Base-by-base conservation (phyloP, 2,888 invertebrate species). In the Drepana falcataria region DNA sequence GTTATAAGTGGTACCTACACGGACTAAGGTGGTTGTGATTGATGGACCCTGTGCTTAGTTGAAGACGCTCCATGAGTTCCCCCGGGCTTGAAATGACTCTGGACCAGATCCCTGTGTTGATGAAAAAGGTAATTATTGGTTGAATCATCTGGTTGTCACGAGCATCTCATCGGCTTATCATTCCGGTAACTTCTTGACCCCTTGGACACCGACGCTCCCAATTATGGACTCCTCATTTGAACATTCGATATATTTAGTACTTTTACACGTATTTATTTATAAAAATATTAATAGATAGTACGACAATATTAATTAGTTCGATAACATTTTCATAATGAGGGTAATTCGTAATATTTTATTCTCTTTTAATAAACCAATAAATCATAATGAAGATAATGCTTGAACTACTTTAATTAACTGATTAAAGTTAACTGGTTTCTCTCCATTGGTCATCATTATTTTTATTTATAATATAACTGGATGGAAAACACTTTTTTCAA, bases 61-160 rank as follows among this genome's bases (percentile, higher is more conserved):
- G 55, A 60, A 68, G 71, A 68, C 69, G 57, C 63, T 74, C 65
- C 63, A 87, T 84, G 82, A 85, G 81, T 76, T 85, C 88, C 61
- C 80, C 84, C 9, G 81, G 83, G 68, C 66, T 85, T 61, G 84
- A 87, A 68, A 85, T 90, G 86, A 87, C 90, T 59, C 71, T 89
- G 78, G 89, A 89, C 60, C 85, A 85, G 75, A 80, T 88, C 64
- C 87, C 89, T 69, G 85, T 79, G 64, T 74, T 91, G 59, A 79
- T 89, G 66, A 83, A 89, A 66, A 83, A 91, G 90, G 90, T 91
- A 86, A 72, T 58, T 34, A 56, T 55, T 54, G 51, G 52, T 54
- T 55, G 52, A 55, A 40, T 51, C 21, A 48, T 33, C 33, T 2
- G 37, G 35, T 51, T 37, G 48, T 40, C 47, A 48, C 37, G 35